A percentile compares a stretch with the other conserved stretches of the same genome.
phyloP scores from a whole-genome alignment of 2,113 vertebrate genomes.

The Atractosteus spatula region DNA sequence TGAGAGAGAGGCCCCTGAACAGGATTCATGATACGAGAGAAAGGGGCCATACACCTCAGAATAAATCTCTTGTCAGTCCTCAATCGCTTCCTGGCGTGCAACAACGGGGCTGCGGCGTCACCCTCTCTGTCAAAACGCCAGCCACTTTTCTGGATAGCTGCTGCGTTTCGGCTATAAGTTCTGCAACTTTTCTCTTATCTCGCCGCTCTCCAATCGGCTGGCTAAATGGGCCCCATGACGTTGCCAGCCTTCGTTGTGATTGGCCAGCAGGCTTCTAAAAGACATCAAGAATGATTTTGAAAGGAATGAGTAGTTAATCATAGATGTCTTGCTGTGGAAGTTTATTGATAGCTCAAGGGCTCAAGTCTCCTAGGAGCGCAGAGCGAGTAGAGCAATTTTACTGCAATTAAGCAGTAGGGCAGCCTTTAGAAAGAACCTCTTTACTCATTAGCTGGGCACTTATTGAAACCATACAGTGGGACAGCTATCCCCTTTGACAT shows the following conservation, averaged over 20 bases:
- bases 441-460: constrained; percentile 54
- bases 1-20: constrained; percentile 57
- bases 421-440: constrained; percentile 55
- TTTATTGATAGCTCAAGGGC: constrained; percentile 59
- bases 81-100: constrained; percentile 28
- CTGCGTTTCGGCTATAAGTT: constrained; percentile 40
- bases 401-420: constrained; percentile 74
- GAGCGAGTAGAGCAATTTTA: constrained; percentile 69
- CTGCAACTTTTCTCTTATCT: constrained; percentile 48
- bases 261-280: constrained; percentile 48
- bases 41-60: constrained; percentile 72
- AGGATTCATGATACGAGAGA: constrained; percentile 68
- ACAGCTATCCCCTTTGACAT: constrained; percentile 23
- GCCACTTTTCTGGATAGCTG: constrained; percentile 40
- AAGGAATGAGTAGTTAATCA: constrained; percentile 71
- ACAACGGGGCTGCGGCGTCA: constrained; percentile 32
- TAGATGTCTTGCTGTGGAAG: constrained; percentile 65
- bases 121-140: constrained; percentile 29
- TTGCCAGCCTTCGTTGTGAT: constrained; percentile 38
- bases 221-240: constrained; percentile 49
- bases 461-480: constrained; percentile 36
- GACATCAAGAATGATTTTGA: constrained; percentile 61
- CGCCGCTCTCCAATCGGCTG: constrained; percentile 57
- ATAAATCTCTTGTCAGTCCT: constrained; percentile 38
- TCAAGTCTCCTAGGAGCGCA: constrained; percentile 50